Conservation (phyloP, 2,113 vertebrate genomes). For the Plecturocebus donacophilus region DNA sequence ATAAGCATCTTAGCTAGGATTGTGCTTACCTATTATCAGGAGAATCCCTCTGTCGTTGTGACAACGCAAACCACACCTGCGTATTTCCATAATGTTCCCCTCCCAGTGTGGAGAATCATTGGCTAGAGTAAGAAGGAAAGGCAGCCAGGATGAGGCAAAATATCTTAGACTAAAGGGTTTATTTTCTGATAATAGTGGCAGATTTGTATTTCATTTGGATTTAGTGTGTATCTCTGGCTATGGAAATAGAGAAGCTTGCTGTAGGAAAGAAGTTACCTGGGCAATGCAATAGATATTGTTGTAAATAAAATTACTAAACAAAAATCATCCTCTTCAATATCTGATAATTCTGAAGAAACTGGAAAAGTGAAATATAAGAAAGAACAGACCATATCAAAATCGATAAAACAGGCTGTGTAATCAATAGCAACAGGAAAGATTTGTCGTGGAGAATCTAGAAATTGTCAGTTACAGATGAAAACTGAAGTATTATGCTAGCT, state of each 20-base stretch:
- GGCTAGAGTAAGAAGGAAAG: background rate
- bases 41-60: background rate
- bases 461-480: background rate
- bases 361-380: slow-evolving; percentile 24
- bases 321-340: slow-evolving; percentile 68
- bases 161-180: background rate
- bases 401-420: background rate
- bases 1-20: background rate
- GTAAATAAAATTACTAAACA: slow-evolving; percentile 66
- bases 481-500: background rate
- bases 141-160: background rate
- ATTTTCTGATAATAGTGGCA: background rate
- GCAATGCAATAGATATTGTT: slow-evolving; percentile 37
- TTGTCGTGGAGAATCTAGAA: background rate
- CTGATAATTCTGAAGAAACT: slow-evolving; percentile 66
- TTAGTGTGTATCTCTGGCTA: background rate
- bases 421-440: background rate
- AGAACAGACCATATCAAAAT: slow-evolving; percentile 20
- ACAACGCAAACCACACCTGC: background rate
- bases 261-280: background rate
- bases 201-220: background rate
- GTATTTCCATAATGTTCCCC: background rate
- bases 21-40: background rate
- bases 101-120: background rate
- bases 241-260: background rate